phyloP scores from a whole-genome alignment of 1,140 invertebrate genomes.

The Temnothorax curvispinosus region DNA sequence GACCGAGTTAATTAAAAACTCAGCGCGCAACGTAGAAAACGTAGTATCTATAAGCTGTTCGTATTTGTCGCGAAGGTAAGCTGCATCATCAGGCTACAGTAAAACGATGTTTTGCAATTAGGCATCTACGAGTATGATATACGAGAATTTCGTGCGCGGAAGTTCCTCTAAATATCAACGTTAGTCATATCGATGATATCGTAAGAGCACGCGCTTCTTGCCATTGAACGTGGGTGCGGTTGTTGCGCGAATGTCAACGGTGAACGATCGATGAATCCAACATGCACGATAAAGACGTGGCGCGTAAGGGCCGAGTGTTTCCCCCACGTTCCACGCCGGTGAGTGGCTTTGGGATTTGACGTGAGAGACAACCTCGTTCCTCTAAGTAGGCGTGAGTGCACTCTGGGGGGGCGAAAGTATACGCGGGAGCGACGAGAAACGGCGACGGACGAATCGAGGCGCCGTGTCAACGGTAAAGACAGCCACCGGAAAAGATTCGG shows the following conservation, averaged over 20 bases:
- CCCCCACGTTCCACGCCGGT: background rate
- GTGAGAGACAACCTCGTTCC: conserved; percentile 70
- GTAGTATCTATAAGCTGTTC: background rate
- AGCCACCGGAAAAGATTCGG: conserved; percentile 58
- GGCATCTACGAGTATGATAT: background rate
- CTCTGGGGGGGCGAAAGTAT: conserved; percentile 65
- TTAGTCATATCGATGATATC: background rate
- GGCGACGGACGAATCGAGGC: conserved; percentile 1
- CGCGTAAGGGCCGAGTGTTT: conserved; percentile 44
- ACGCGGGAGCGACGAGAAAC: conserved; percentile 28
- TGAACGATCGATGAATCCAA: conserved; percentile 56
- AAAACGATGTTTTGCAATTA: background rate
- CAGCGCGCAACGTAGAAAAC: background rate
- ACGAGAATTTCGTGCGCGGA: background rate
- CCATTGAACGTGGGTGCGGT: background rate
- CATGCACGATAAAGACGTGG: conserved; percentile 40
- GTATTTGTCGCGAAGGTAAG: background rate
- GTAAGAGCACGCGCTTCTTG: background rate
- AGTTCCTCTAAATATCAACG: conserved; percentile 3
- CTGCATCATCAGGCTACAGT: too few species aligned
- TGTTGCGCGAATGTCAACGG: conserved; percentile 34
- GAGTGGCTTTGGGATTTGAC: conserved; percentile 60
- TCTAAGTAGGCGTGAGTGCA: conserved; percentile 77
- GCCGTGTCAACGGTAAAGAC: conserved; percentile 62
- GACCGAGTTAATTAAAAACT: conserved; percentile 48